Evolutionary conservation across 2,888 invertebrate species (phyloP).

Genomic region (Cataglyphis cursor): DNA sequence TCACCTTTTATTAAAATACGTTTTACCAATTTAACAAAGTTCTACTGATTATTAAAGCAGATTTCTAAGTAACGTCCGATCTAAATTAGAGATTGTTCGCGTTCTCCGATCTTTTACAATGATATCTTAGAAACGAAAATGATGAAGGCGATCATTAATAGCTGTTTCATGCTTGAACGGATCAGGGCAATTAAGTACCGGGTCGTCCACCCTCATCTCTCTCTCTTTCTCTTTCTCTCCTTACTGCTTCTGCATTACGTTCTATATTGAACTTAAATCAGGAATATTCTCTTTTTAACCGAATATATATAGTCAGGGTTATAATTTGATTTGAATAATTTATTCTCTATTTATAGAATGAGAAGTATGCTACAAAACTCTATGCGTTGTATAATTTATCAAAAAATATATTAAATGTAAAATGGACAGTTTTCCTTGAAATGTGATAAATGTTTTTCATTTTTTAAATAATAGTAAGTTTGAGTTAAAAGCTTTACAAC

Average conservation of each 20-base stretch:
- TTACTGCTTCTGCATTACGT: not conserved
- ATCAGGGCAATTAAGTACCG: slow-evolving; percentile 52
- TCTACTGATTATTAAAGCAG: not conserved
- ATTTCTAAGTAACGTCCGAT: not conserved
- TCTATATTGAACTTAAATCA: slow-evolving; percentile 19
- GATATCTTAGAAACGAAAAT: slow-evolving; percentile 13
- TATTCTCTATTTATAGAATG: not conserved
- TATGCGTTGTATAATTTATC: not conserved
- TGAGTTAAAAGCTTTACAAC: not conserved
- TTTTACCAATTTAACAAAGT: not conserved
- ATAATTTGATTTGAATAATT: slow-evolving; percentile 7
- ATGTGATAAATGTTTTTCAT: not conserved
- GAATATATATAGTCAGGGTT: not conserved
- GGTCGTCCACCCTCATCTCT: not conserved
- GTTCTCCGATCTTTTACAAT: not conserved
- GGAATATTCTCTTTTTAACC: not conserved
- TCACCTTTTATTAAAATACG: not conserved
- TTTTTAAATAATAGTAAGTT: not conserved
- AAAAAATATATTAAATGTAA: not conserved
- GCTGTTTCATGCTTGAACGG: slow-evolving; percentile 50
- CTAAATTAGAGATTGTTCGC: not conserved
- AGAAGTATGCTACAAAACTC: not conserved
- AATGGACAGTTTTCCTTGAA: too few relatives aligned
- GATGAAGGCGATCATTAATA: slow-evolving; percentile 53
- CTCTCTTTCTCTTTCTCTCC: too few relatives aligned